Evolutionary conservation across 1,140 invertebrate species (phyloP).

Genomic region (Mylabris phalerata): DNA sequence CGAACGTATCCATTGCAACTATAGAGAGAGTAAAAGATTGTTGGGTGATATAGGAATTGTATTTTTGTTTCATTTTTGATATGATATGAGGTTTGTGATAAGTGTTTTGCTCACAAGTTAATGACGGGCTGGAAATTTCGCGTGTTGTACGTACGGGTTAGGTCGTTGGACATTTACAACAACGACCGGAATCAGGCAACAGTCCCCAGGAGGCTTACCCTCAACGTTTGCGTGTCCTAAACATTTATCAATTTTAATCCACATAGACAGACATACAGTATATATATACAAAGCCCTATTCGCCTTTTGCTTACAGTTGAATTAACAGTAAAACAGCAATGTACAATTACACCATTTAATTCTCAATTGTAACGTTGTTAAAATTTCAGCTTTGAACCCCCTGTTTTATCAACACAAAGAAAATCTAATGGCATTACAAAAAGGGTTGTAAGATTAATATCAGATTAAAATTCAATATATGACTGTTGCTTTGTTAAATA

Average conservation of each 20-base stretch:
- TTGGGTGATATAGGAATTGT: too few relatives aligned
- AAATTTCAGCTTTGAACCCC: conserved; percentile 24
- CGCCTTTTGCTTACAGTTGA: conserved; percentile 11
- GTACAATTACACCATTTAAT: conserved; percentile 25
- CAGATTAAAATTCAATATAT: conserved; percentile 20
- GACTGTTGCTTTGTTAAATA: background rate
- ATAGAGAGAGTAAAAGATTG: too few relatives aligned
- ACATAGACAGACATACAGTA: background rate
- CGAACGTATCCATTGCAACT: too few relatives aligned
- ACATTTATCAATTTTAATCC: conserved; percentile 22
- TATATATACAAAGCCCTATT: conserved; percentile 1
- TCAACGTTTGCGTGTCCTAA: conserved; percentile 9
- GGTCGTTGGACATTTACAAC: conserved; percentile 22
- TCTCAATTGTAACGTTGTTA: conserved; percentile 24
- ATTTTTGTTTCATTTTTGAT: too few relatives aligned
- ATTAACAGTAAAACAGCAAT: conserved; percentile 12
- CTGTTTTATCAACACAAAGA: conserved; percentile 13
- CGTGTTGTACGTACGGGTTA: background rate
- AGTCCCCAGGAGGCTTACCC: conserved; percentile 13
- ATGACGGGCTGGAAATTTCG: too few relatives aligned
- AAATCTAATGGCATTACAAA: conserved; percentile 12
- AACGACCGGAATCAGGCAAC: conserved; percentile 14
- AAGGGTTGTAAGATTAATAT: conserved; percentile 12
- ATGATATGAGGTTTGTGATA: too few relatives aligned
- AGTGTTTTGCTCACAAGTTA: too few relatives aligned